Base-by-base conservation (phyloP, 2,113 vertebrate species). In the Aphyosemion australe region DNA sequence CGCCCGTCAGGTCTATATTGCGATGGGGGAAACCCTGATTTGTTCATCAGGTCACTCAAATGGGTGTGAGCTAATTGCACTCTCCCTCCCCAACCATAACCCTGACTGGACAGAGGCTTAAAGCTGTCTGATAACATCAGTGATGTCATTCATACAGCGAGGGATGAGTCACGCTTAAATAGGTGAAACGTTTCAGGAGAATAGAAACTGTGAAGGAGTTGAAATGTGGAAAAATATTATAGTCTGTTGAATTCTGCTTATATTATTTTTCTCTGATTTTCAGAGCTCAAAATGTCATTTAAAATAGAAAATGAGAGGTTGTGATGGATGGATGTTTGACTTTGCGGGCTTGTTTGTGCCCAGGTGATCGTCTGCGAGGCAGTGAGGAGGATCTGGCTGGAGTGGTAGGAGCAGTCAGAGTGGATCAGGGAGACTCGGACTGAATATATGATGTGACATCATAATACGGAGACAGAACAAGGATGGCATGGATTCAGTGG, bases 331-430 rank as follows among this genome's bases (percentile, higher is more conserved):
- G 57, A 20, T 65, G 18, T 54, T 26, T 43, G 16, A 76, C 37
- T 37, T 2, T 59, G 6, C 49, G 31, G 26, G 12, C 12, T 12
- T 63, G 13, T 73, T 2, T 21, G 1, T 91, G 6, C 19, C 2
- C 91, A 99, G 97, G 97, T 8, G 97, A 99, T 68, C 89, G 96
- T 34, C 79, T 99, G 65, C 94, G 90, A 50, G 96, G 96, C 83
- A 95, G 94, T 37, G 96, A 97, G 79, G 94, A 92, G 49, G 95
- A 92, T 76, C 76, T 98, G 87, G 95, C 95, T 0, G 84, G 60
- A 0, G 95, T 89, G 0, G 94, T 98, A 0, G 93, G 89, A 55
- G 93, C 93, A 0, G 80, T 91, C 0, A 88, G 86, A 65, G 87
- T 82, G 52, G 93, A 94, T 1, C 88, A 94, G 0, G 92, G 85